Percentiles rank a stretch among this genome's conserved stretches.
These are phyloP conservation scores for Coryphaenoides rupestris DNA, from an alignment of 2,113 vertebrate species.

Conservation along the genomic window DNA sequence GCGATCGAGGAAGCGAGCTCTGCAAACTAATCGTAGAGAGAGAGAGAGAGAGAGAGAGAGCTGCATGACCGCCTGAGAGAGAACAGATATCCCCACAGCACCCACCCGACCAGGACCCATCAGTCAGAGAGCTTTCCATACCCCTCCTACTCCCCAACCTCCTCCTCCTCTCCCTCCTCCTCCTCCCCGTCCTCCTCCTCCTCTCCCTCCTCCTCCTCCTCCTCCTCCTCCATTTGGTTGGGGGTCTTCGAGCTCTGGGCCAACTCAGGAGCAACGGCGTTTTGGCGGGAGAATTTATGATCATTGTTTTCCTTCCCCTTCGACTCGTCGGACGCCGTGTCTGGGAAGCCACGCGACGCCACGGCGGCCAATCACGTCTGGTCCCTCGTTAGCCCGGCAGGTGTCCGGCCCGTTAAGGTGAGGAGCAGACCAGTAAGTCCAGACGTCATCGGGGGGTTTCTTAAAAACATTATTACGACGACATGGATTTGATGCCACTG, in stretches of 20 bases:
- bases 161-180: too few relatives aligned
- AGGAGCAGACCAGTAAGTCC: conserved; percentile 17
- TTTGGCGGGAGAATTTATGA: conserved; percentile 55
- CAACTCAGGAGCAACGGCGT: conserved; percentile 41
- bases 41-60: neutral
- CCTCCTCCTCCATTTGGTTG: conserved; percentile 38
- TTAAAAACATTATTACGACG: neutral
- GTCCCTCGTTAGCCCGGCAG: conserved; percentile 61
- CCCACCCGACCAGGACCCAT: conserved; percentile 35
- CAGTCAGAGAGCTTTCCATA: conserved; percentile 30
- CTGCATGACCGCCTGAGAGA: conserved; percentile 11
- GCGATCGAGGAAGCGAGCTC: neutral
- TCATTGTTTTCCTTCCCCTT: conserved; percentile 6
- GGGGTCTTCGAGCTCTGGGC: conserved; percentile 38
- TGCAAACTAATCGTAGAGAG: neutral
- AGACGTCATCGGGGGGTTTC: too few relatives aligned
- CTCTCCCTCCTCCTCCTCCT: conserved; percentile 20
- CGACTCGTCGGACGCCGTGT: neutral
- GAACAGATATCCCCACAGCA: conserved; percentile 32
- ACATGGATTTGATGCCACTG: conserved; percentile 8
- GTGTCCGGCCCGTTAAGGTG: conserved; percentile 33
- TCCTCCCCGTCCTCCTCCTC: conserved; percentile 5
- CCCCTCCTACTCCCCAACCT: too few relatives aligned
- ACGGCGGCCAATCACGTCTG: conserved; percentile 41
- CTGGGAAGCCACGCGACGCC: conserved; percentile 53